Conservation (phyloP, 2,888 invertebrate genomes). For the Nomada ferruginata region DNA sequence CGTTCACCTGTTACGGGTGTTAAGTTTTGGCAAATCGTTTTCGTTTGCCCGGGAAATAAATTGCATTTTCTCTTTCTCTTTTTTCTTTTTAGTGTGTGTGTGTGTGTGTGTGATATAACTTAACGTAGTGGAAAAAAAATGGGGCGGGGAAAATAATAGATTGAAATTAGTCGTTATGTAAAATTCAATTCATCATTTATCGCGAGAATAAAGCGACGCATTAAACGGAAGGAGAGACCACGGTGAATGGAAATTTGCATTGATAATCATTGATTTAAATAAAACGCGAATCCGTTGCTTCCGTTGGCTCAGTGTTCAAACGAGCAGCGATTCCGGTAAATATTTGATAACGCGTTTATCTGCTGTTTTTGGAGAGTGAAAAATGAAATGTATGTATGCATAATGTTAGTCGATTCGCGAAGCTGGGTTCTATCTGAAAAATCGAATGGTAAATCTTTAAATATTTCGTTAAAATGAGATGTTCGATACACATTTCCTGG, state of each 20-base stretch:
- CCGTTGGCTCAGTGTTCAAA: not conserved
- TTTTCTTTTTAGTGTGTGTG: too few species aligned
- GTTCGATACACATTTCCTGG: not conserved
- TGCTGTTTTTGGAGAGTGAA: not conserved
- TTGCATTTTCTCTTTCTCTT: too few species aligned
- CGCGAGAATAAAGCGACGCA: not conserved
- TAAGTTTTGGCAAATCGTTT: not conserved
- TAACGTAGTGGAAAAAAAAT: not conserved
- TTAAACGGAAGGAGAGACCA: not conserved
- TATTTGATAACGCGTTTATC: not conserved
- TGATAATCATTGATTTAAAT: slow-evolving; percentile 4
- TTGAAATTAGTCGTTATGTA: not conserved
- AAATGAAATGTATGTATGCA: not conserved
- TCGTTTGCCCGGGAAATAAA: too few species aligned
- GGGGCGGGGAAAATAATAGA: not conserved
- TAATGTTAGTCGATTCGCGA: not conserved
- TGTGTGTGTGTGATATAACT: too few species aligned
- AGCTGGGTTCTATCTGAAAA: too few species aligned
- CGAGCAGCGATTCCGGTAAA: not conserved
- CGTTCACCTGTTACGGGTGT: not conserved
- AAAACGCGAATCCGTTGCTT: not conserved
- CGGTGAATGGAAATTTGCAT: slow-evolving; percentile 15
- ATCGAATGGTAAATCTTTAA: too few species aligned
- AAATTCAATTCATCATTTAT: slow-evolving; percentile 12
- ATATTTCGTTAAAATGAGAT: not conserved